phyloP scores from a whole-genome alignment of 2,888 invertebrate species.

The Podabrus alpinus region DNA sequence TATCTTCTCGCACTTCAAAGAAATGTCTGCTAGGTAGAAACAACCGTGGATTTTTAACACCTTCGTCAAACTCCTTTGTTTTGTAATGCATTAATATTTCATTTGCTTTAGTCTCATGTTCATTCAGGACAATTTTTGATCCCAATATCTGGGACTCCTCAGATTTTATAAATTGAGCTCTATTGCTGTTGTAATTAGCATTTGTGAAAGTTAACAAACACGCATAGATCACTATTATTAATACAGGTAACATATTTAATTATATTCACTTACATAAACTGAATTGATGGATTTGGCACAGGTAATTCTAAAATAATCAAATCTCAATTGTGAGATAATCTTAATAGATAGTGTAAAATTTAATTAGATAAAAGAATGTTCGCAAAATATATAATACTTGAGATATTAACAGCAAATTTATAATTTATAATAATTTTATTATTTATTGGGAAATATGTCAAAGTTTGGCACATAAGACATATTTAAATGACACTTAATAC shows the following conservation, averaged over 20 bases:
- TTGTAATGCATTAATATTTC: slow-evolving; percentile 44
- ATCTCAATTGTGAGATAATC: background rate
- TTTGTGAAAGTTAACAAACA: background rate
- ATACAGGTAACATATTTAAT: background rate
- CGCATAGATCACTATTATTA: background rate
- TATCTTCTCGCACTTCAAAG: slow-evolving; percentile 62
- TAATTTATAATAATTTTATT: too few relatives aligned
- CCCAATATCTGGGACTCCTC: slow-evolving; percentile 9
- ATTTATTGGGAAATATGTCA: too few relatives aligned
- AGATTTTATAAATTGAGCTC: slow-evolving; percentile 19
- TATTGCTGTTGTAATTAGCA: slow-evolving; percentile 20
- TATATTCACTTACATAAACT: background rate
- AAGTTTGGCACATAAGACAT: too few relatives aligned
- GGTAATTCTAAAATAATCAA: background rate
- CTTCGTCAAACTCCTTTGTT: slow-evolving; percentile 41
- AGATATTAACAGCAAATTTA: too few relatives aligned
- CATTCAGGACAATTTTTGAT: slow-evolving; percentile 33
- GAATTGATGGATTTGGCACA: background rate
- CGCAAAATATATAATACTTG: too few relatives aligned
- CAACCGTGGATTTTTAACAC: slow-evolving; percentile 40
- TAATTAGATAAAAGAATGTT: too few relatives aligned
- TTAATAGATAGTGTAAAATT: background rate
- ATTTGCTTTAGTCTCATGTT: slow-evolving; percentile 44
- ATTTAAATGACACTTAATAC: too few relatives aligned
- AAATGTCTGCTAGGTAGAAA: slow-evolving; percentile 71